A percentile compares a stretch with the other conserved stretches of the same genome.
Conservation (phyloP, 23 tunicate genomes). For the Halocynthia roretzi region DNA sequence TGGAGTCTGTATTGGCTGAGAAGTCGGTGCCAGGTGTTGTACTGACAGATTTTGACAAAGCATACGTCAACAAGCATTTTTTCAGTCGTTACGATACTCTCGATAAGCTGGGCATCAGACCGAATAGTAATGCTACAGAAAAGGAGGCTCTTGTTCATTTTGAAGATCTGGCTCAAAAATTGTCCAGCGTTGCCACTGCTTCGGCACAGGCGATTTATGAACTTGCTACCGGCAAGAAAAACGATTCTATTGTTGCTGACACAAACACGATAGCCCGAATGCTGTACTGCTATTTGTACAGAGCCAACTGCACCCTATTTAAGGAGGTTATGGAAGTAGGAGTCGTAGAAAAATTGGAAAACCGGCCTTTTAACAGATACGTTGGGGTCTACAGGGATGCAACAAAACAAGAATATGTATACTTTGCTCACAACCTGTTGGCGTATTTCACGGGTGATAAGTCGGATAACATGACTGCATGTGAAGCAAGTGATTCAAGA, state of each 20-base stretch:
- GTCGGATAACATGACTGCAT: neutral
- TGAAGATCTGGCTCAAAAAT: slow-evolving; percentile 43
- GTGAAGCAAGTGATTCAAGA: slow-evolving; percentile 1
- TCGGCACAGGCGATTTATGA: slow-evolving; percentile 24
- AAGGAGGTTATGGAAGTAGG: slow-evolving; percentile 10
- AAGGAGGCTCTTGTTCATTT: slow-evolving; percentile 20
- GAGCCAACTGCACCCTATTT: slow-evolving; percentile 40
- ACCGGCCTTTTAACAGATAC: neutral
- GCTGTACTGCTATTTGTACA: slow-evolving; percentile 58
- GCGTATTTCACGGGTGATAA: neutral
- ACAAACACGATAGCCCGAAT: slow-evolving; percentile 26
- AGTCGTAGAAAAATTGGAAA: neutral
- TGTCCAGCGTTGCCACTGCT: slow-evolving; percentile 19
- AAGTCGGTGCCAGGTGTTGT: slow-evolving; percentile 48
- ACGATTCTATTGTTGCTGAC: neutral
- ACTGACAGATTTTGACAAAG: slow-evolving; percentile 54
- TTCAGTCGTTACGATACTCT: slow-evolving; percentile 70
- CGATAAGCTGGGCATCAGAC: slow-evolving; percentile 40
- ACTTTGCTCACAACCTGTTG: slow-evolving; percentile 18
- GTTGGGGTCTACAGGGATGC: slow-evolving; percentile 8
- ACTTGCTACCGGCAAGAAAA: slow-evolving; percentile 13
- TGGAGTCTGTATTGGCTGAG: slow-evolving; percentile 50
- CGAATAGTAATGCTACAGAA: slow-evolving; percentile 39
- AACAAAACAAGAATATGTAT: neutral
- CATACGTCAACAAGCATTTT: slow-evolving; percentile 48